Evolutionary conservation across 1,140 invertebrate species (phyloP), one percentile per base, ranked within the genome.

Genomic region (Luehdorfia chinensis): DNA sequence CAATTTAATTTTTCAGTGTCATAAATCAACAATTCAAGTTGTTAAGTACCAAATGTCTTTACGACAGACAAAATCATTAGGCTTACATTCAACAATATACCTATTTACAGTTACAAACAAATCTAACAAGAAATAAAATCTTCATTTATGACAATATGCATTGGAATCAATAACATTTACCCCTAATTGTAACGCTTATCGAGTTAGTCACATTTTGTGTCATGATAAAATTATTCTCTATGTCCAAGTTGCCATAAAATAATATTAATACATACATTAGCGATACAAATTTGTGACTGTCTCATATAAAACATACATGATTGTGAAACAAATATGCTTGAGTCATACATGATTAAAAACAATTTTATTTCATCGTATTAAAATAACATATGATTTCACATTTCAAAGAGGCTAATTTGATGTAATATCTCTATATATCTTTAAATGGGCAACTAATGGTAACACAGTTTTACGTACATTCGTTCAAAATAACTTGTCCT

Each of bases 121-220:
- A 45, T 61, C 61, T 66, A 76, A 75, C 76, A 64, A 75, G 56
- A 72, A 68, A 75, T 71, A 71, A 72, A 74, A 71, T 71, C 51
- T 73, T 66, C 50, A 69, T 57, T 66, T 54, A 70, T 61, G n/a
- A 70, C 46, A 46, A 61, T 59, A 65, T 63, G 45, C 39, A 58
- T 54, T 49, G 54, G 27, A 6, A 43, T 59, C 46, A 62, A 46
- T 47, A 51, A 50, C 41, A 50, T 54, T 52, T 64, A 54, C 52
- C 54, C 23, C 31, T 59, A 55, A 59, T 47, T 58, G 61, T 60
- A 66, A 59, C 60, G 47, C 57, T 64, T 64, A 56, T 46, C 30
- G 64, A 64, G 66, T 69, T 65, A 58, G 48, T 61, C 61, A 73
- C 48, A 50, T 61, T 58, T 59, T 54, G 64, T 79, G 75, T 77